A percentile compares a stretch with the other conserved stretches of the same genome.
These are phyloP conservation scores for Gari tellinella DNA, from an alignment of 2,888 invertebrate species.

Conservation along the genomic window DNA sequence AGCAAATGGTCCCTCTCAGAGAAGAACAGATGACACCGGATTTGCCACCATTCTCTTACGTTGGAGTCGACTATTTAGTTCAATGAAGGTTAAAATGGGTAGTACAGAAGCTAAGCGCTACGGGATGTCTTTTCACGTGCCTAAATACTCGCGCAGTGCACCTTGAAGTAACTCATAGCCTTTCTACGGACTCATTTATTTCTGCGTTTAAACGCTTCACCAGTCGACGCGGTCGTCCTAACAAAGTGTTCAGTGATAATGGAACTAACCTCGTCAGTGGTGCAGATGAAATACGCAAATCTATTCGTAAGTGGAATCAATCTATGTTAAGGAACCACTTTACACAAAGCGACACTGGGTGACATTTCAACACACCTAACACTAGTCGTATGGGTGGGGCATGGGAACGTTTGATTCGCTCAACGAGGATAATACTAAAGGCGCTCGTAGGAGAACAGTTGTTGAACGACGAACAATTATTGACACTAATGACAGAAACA, in stretches of 20 bases:
- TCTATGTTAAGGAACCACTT: slow-evolving; percentile 11
- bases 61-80: slow-evolving; percentile 54
- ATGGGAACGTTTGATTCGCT: slow-evolving; percentile 38
- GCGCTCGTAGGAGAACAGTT: slow-evolving; percentile 21
- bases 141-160: slow-evolving; percentile 36
- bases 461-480: slow-evolving; percentile 25
- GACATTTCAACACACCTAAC: slow-evolving; percentile 42
- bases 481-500: slow-evolving; percentile 21
- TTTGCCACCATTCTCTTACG: slow-evolving; percentile 46
- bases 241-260: slow-evolving; percentile 33
- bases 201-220: slow-evolving; percentile 38
- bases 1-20: slow-evolving; percentile 47
- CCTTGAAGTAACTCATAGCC: slow-evolving; percentile 34
- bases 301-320: slow-evolving; percentile 28
- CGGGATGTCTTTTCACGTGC: slow-evolving; percentile 57
- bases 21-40: slow-evolving; percentile 32
- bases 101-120: slow-evolving; percentile 21
- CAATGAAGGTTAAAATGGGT: slow-evolving; percentile 34
- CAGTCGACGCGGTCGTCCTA: slow-evolving; percentile 26
- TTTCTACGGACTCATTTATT: slow-evolving; percentile 37
- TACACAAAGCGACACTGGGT: slow-evolving; percentile 18
- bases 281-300: slow-evolving; percentile 25
- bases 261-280: slow-evolving; percentile 47
- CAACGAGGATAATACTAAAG: slow-evolving; percentile 19
- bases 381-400: slow-evolving; percentile 29